Conservation (phyloP, 2,797 vertebrate genomes). For the Epinephelus awoara region DNA sequence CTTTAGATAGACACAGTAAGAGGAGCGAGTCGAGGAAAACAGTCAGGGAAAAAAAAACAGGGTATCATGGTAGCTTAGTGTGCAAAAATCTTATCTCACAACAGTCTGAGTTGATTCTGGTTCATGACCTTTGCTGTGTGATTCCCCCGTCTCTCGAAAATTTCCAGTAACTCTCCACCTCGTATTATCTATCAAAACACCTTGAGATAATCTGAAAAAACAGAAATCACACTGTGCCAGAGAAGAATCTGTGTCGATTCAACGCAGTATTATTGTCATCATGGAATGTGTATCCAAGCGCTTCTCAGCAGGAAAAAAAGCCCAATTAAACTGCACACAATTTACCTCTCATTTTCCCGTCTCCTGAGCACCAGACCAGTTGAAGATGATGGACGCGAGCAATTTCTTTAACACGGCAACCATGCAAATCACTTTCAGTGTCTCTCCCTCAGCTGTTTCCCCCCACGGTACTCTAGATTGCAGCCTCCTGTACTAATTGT, state of each 20-base stretch:
- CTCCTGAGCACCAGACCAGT: constrained; percentile 60
- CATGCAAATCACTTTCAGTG: constrained; percentile 75
- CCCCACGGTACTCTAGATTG: constrained; percentile 68
- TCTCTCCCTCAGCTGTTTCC: constrained; percentile 55
- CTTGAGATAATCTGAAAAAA: constrained; percentile 27
- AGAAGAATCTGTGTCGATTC: constrained; percentile 13
- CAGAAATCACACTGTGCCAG: neutral
- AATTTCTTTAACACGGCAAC: constrained; percentile 76
- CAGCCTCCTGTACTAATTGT: constrained; percentile 79
- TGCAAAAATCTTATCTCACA: constrained; percentile 16
- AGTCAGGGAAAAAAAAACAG: neutral
- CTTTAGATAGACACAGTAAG: constrained; percentile 30
- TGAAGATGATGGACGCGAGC: constrained; percentile 79
- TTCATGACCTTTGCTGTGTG: constrained; percentile 30
- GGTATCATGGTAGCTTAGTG: neutral
- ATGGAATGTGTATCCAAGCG: constrained; percentile 29
- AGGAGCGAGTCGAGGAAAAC: constrained; percentile 16
- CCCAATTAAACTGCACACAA: constrained; percentile 74
- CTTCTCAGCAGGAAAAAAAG: constrained; percentile 41
- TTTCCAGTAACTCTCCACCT: neutral
- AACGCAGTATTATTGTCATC: constrained; percentile 25
- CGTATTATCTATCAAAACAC: neutral
- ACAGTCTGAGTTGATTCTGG: neutral
- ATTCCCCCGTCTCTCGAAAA: constrained; percentile 7
- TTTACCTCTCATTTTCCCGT: constrained; percentile 72